phyloP scores from a whole-genome alignment of 2,888 invertebrate species.

The Ophioninae sp. region DNA sequence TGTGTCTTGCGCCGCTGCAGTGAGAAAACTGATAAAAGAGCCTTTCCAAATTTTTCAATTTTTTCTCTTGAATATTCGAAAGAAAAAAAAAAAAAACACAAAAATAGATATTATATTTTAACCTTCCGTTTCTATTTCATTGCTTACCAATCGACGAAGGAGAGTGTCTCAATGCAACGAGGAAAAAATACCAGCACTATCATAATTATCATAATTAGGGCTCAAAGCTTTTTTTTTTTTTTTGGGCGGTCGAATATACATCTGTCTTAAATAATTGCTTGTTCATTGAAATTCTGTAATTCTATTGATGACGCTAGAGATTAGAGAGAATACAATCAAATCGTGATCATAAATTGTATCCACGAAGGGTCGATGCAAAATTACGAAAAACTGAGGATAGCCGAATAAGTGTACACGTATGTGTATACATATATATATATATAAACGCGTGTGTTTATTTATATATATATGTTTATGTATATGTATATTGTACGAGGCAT shows the following conservation, averaged over 20 bases:
- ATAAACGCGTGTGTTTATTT: no score
- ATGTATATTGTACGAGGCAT: slow-evolving; percentile 33
- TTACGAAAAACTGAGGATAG: slow-evolving; percentile 7
- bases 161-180: slow-evolving; percentile 77
- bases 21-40: slow-evolving; percentile 16
- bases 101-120: slow-evolving; percentile 64
- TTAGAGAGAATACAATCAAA: slow-evolving; percentile 32
- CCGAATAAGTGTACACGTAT: neutral
- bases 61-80: slow-evolving; percentile 16
- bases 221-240: neutral
- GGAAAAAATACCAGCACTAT: slow-evolving; percentile 78
- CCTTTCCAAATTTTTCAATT: neutral
- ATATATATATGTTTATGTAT: slow-evolving; percentile 24
- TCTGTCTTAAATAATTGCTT: slow-evolving; percentile 8
- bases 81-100: slow-evolving; percentile 18
- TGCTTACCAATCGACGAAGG: slow-evolving; percentile 78
- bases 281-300: slow-evolving; percentile 13
- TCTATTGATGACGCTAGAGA: slow-evolving; percentile 5
- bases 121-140: slow-evolving; percentile 76
- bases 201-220: slow-evolving; percentile 73
- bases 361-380: neutral
- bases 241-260: slow-evolving; percentile 12
- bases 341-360: slow-evolving; percentile 6
- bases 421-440: slow-evolving; percentile 35
- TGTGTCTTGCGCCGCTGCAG: slow-evolving; percentile 55